Conservation (phyloP, 2,797 vertebrate genomes). For the Rhyacichthys aspro region DNA sequence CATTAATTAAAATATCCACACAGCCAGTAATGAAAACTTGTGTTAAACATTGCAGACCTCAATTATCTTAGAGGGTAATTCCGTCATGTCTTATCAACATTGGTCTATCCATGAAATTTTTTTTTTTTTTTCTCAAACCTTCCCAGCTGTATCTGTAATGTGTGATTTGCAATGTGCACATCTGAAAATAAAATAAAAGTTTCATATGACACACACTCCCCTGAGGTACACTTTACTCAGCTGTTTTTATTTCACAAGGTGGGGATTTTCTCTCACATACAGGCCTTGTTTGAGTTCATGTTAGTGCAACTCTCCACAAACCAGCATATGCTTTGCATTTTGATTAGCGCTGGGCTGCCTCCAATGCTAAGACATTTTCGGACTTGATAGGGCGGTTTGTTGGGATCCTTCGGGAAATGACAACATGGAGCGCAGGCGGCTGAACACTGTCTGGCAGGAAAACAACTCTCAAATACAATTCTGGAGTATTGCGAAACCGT, state of each 20-base stretch:
- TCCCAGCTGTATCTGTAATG: slow-evolving; percentile 3
- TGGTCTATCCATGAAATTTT: too few relatives aligned
- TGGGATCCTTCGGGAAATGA: slow-evolving; percentile 46
- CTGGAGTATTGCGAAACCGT: slow-evolving; percentile 21
- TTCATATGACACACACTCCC: slow-evolving; percentile 1
- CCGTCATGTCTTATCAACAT: slow-evolving; percentile 17
- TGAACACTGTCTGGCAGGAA: slow-evolving; percentile 15
- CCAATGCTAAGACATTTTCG: slow-evolving; percentile 46
- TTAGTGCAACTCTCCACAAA: slow-evolving; percentile 13
- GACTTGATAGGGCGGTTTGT: slow-evolving; percentile 43
- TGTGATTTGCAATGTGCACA: slow-evolving; percentile 4
- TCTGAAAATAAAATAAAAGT: slow-evolving; percentile 19
- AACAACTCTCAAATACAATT: slow-evolving; percentile 11
- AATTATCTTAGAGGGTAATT: slow-evolving; percentile 36
- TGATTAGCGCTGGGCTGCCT: slow-evolving; percentile 53
- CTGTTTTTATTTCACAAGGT: slow-evolving; percentile 9
- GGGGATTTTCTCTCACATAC: slow-evolving; percentile 24
- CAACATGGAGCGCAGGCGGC: slow-evolving; percentile 28
- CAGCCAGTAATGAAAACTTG: slow-evolving; percentile 31
- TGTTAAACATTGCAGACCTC: slow-evolving; percentile 16
- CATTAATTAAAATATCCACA: slow-evolving; percentile 57
- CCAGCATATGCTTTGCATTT: slow-evolving; percentile 75
- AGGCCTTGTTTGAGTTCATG: slow-evolving; percentile 17
- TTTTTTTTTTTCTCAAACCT: not conserved
- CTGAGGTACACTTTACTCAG: slow-evolving; percentile 11